These are phyloP conservation scores for Periophthalmus magnuspinnatus DNA, from an alignment of 2,797 vertebrate species.

Conservation along the genomic window DNA sequence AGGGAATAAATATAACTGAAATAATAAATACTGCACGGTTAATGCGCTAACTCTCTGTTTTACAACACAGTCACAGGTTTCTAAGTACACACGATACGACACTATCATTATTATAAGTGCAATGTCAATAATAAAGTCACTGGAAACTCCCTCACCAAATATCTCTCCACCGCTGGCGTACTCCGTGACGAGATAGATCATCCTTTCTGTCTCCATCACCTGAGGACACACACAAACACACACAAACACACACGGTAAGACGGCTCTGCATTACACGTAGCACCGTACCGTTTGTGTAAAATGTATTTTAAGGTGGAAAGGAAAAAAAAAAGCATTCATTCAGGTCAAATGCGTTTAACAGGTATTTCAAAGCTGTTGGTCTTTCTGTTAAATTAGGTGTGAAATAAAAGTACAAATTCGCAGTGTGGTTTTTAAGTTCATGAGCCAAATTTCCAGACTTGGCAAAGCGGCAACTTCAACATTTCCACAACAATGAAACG, in stretches of 20 bases:
- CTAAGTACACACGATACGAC: background rate
- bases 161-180: slow-evolving; percentile 98
- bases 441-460: background rate
- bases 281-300: slow-evolving; percentile 7
- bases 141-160: slow-evolving; percentile 86
- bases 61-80: background rate
- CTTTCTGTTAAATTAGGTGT: background rate
- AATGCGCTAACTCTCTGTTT: background rate
- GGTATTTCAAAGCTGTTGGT: background rate
- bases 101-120: background rate
- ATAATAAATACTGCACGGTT: too few relatives aligned
- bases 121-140: background rate
- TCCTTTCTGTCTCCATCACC: slow-evolving; percentile 98
- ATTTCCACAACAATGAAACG: background rate
- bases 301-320: too few relatives aligned
- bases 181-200: slow-evolving; percentile 98
- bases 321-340: background rate
- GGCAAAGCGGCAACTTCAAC: background rate
- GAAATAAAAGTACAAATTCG: background rate
- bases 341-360: background rate
- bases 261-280: slow-evolving; percentile 42
- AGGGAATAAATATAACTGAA: background rate
- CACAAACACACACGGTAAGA: slow-evolving; percentile 20
- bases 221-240: slow-evolving; percentile 77
- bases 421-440: background rate